phyloP scores from a whole-genome alignment of 2,797 vertebrate species.

The Onychomys torridus region DNA sequence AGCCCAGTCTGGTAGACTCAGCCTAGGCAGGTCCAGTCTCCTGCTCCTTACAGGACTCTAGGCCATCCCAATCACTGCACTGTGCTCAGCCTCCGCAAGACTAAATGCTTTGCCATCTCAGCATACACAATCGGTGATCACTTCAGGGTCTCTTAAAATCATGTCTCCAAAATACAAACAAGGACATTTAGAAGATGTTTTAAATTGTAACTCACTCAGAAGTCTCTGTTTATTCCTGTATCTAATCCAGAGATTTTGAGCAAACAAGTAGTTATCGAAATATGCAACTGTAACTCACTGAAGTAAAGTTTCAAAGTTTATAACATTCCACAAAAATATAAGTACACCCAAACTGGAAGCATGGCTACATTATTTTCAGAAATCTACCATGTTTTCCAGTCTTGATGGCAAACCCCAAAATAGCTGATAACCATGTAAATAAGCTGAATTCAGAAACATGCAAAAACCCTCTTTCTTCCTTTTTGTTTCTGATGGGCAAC shows the following conservation, averaged over 20 bases:
- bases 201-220: neutral
- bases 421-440: neutral
- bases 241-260: slow-evolving; percentile 14
- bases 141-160: slow-evolving; percentile 24
- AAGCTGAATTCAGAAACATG: slow-evolving; percentile 13
- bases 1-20: too few species aligned
- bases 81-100: neutral
- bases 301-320: slow-evolving; percentile 21
- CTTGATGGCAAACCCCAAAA: slow-evolving; percentile 52
- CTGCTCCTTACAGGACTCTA: too few species aligned
- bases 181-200: neutral
- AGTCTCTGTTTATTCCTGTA: neutral
- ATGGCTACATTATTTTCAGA: slow-evolving; percentile 42
- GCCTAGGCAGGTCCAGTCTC: too few species aligned
- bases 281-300: slow-evolving; percentile 1
- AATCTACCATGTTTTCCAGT: slow-evolving; percentile 3
- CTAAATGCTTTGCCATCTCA: neutral
- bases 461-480: slow-evolving; percentile 27
- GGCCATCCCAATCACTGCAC: neutral
- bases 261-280: slow-evolving; percentile 27
- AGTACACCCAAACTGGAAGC: slow-evolving; percentile 34
- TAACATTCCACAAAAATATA: neutral
- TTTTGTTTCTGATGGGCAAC: neutral
- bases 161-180: neutral
- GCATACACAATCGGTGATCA: neutral